A percentile compares a stretch with the other conserved stretches of the same genome.
These are phyloP conservation scores for Euleptes europaea DNA, from an alignment of 2,113 vertebrate genomes.

Conservation along the genomic window DNA sequence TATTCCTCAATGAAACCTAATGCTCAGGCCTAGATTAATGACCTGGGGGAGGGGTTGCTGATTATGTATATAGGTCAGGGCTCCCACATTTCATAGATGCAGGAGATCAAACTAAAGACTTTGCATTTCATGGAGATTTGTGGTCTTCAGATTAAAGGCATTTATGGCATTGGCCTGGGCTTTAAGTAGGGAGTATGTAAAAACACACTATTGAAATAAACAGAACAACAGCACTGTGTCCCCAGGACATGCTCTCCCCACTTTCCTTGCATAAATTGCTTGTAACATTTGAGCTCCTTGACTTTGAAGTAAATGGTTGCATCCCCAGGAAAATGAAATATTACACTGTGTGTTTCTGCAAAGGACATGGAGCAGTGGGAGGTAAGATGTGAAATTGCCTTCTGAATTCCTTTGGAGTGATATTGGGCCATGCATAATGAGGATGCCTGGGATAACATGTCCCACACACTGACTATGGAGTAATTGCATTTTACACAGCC, in stretches of 20 bases:
- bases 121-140: neutral
- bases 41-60: neutral
- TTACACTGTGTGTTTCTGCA: slow-evolving; percentile 43
- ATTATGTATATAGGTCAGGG: neutral
- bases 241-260: slow-evolving; percentile 4
- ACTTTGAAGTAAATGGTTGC: slow-evolving; percentile 25
- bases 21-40: neutral
- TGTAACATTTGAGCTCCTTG: slow-evolving; percentile 7
- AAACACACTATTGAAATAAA: neutral
- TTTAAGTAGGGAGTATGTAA: neutral
- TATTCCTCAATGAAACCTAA: neutral
- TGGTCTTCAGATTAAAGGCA: neutral
- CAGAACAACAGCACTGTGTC: neutral
- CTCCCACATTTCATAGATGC: neutral
- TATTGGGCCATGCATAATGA: slow-evolving; percentile 39
- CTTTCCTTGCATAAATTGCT: neutral
- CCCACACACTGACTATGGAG: slow-evolving; percentile 29
- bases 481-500: slow-evolving; percentile 34
- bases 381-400: slow-evolving; percentile 48
- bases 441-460: slow-evolving; percentile 21
- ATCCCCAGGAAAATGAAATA: slow-evolving; percentile 13
- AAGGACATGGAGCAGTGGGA: slow-evolving; percentile 29
- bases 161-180: neutral
- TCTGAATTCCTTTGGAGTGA: slow-evolving; percentile 56
- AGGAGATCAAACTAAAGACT: neutral